Base-by-base conservation (phyloP, 2,113 vertebrate species). In the Lanius ludovicianus region DNA sequence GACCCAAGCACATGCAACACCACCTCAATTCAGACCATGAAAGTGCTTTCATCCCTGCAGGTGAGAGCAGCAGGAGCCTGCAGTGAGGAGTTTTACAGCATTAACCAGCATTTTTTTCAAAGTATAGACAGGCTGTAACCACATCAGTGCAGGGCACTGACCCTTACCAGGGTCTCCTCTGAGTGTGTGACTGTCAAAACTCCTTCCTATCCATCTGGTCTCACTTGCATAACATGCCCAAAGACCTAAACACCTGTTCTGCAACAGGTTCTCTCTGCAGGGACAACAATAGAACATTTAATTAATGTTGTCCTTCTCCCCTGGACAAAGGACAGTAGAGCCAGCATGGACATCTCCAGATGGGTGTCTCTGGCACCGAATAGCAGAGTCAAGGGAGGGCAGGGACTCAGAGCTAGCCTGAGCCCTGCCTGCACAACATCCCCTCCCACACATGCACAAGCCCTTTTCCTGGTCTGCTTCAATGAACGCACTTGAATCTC, bases 1-100 rank as follows among this genome's bases (percentile, higher is more conserved):
- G 80, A 75, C 30, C 13, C 0, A 0, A 31, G 19, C 31, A 49
- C 15, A 6, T 1, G 9, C 14, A 63, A 12, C 17, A 31, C 2
- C 31, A 35, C 35, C 67, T 65, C 2, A 0, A 17, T 28, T 62
- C 41, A 62, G 63, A 56, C 31, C 50, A 27, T 0, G 1, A 18
- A 10, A 25, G 8, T n/a, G 15, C 42, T 67, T 31, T 56, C 27
- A 9, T 31, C 64, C 47, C 5, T 8, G 23, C 10, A 13, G 5
- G 7, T 37, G 88, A 42, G 75, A 76, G 53, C 47, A 71, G 76
- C 65, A 73, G 49, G 14, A 89, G n/a, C 28, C 49, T 73, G 53
- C n/a, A 62, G 10, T 13, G 55, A 53, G 65, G 42, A 65, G 37
- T 31, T 59, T 68, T 22, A 35, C 21, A 47, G 25, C n/a, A 21